phyloP scores from a whole-genome alignment of 2,113 vertebrate species.

The Myiozetetes cayanensis region DNA sequence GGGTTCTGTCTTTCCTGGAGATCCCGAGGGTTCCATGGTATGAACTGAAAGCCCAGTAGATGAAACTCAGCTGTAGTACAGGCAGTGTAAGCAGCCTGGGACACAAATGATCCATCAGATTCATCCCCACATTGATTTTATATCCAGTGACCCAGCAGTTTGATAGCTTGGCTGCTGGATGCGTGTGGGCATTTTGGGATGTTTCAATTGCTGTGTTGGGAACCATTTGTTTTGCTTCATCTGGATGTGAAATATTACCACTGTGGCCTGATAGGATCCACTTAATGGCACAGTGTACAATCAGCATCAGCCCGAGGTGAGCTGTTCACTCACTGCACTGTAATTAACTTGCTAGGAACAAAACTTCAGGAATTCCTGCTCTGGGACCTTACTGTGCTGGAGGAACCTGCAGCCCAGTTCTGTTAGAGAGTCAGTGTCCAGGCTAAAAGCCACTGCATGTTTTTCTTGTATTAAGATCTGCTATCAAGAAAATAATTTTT shows the following conservation, averaged over 20 bases:
- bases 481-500: not conserved
- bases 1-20: not conserved
- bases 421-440: not conserved
- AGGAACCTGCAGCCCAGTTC: not conserved
- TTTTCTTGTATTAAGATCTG: not conserved
- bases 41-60: not conserved
- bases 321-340: not conserved
- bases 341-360: not conserved
- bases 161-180: not conserved
- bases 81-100: not conserved
- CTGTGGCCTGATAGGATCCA: not conserved
- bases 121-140: not conserved
- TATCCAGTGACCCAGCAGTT: not conserved
- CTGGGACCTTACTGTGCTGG: not conserved
- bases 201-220: not conserved
- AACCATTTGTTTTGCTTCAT: not conserved
- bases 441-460: not conserved
- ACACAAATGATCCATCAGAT: not conserved
- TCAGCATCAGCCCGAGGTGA: not conserved
- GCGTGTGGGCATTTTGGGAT: rapidly evolving
- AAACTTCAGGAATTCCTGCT: not conserved
- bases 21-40: rapidly evolving
- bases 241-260: not conserved
- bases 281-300: not conserved
- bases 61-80: not conserved